These are phyloP conservation scores for Cryptus viduatorius DNA, from an alignment of 2,888 invertebrate genomes.

Conservation along the genomic window DNA sequence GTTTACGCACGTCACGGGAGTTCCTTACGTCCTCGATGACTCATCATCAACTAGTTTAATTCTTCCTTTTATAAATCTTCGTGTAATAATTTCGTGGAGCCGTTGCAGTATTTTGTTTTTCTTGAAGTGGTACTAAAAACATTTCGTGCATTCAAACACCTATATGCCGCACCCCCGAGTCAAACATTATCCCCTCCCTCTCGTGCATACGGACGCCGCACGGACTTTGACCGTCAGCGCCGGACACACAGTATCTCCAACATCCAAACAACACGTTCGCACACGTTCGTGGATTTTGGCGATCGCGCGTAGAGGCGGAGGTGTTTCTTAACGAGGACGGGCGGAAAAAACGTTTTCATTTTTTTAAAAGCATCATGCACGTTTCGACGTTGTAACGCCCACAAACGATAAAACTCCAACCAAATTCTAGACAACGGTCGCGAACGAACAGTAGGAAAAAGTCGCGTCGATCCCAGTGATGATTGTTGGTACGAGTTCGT, in stretches of 20 bases:
- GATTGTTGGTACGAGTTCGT: conserved; percentile 31
- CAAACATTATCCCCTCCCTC: background rate
- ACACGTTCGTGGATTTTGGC: conserved; percentile 8
- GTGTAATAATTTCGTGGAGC: too few relatives aligned
- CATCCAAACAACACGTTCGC: background rate
- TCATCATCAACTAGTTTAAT: too few relatives aligned
- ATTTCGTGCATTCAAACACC: background rate
- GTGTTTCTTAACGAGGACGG: background rate
- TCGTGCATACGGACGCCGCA: background rate
- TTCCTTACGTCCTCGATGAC: too few relatives aligned
- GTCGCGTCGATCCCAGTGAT: conserved; percentile 31
- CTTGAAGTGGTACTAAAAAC: background rate
- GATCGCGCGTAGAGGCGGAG: background rate
- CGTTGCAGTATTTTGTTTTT: background rate
- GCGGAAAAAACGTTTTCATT: background rate
- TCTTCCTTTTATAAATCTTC: too few relatives aligned
- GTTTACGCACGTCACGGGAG: too few relatives aligned
- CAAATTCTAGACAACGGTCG: background rate
- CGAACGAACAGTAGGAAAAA: background rate
- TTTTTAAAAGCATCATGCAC: background rate
- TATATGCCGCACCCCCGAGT: too few relatives aligned
- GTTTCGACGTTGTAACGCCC: background rate
- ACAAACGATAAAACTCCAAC: background rate
- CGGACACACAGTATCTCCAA: background rate
- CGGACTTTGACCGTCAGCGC: conserved; percentile 53